A percentile compares a stretch with the other conserved stretches of the same genome.
Conservation (phyloP, 2,888 invertebrate genomes). For the Ametastegia equiseti region DNA sequence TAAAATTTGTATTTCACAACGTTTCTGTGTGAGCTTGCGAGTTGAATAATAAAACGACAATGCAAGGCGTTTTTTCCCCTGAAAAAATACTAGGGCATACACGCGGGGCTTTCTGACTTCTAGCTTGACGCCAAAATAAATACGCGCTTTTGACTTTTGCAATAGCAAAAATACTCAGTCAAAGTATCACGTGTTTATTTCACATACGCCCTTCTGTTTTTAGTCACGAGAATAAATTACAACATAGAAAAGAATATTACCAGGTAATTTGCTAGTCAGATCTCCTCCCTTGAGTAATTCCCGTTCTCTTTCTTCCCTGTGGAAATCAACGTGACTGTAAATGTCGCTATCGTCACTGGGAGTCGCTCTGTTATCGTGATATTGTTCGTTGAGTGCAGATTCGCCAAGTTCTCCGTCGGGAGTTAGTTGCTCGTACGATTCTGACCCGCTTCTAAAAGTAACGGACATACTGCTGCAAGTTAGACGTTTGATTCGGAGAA, state of each 20-base stretch:
- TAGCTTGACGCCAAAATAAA: too few relatives aligned
- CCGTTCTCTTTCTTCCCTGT: conserved; percentile 78
- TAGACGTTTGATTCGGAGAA: conserved; percentile 55
- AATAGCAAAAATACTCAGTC: too few relatives aligned
- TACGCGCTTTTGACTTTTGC: too few relatives aligned
- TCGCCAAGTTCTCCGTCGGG: conserved; percentile 75
- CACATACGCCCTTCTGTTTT: too few relatives aligned
- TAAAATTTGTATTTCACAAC: too few relatives aligned
- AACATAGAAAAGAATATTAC: conserved; percentile 57
- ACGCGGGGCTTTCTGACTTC: too few relatives aligned
- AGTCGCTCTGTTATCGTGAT: conserved; percentile 72
- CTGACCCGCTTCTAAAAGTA: conserved; percentile 77
- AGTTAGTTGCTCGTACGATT: conserved; percentile 80
- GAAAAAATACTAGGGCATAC: too few relatives aligned
- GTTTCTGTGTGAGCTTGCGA: too few relatives aligned
- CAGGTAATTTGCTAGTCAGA: conserved; percentile 71
- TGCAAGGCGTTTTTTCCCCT: too few relatives aligned
- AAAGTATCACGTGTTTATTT: too few relatives aligned
- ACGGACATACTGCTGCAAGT: conserved; percentile 75
- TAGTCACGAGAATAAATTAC: too few relatives aligned
- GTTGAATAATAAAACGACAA: too few relatives aligned
- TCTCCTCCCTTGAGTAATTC: conserved; percentile 69
- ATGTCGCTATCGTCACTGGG: conserved; percentile 85
- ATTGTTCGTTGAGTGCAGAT: conserved; percentile 71
- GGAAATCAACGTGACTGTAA: conserved; percentile 81